phyloP scores from a whole-genome alignment of 2,888 invertebrate species.

The Charanyca ferruginea region DNA sequence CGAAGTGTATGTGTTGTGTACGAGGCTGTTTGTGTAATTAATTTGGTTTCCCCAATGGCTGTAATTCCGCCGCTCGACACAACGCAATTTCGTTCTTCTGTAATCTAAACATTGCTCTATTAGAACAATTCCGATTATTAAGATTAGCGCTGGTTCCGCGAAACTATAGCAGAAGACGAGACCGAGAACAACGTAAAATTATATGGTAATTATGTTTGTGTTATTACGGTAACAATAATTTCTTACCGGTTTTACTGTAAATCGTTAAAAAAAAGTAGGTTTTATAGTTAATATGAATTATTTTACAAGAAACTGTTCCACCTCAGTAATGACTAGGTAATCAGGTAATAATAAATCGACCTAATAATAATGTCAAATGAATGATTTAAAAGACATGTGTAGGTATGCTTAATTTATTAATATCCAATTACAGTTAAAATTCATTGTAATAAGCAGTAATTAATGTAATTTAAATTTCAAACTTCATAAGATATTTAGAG shows the following conservation, averaged over 20 bases:
- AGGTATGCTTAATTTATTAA: too few relatives aligned
- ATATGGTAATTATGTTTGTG: constrained; percentile 10
- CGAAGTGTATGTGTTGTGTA: constrained; percentile 61
- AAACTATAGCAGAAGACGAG: constrained; percentile 22
- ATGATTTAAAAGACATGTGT: too few relatives aligned
- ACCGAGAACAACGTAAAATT: constrained; percentile 12
- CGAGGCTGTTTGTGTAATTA: constrained; percentile 77
- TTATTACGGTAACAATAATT: background rate
- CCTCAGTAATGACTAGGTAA: too few relatives aligned
- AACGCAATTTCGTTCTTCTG: constrained; percentile 70
- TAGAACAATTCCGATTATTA: constrained; percentile 57
- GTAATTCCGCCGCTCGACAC: constrained; percentile 67
- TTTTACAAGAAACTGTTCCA: constrained; percentile 3
- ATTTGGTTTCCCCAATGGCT: constrained; percentile 73
- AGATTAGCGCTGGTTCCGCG: constrained; percentile 46
- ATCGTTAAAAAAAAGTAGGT: background rate
- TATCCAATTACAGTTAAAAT: too few relatives aligned
- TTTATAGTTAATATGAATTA: too few relatives aligned
- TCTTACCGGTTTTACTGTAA: background rate
- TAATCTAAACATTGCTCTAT: constrained; percentile 67
- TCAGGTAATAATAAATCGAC: too few relatives aligned
- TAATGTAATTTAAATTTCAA: too few relatives aligned
- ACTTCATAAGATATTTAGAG: too few relatives aligned
- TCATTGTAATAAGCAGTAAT: too few relatives aligned
- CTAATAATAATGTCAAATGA: too few relatives aligned